Base-by-base conservation (phyloP, 2,888 invertebrate genomes). In the Lysandra coridon region DNA sequence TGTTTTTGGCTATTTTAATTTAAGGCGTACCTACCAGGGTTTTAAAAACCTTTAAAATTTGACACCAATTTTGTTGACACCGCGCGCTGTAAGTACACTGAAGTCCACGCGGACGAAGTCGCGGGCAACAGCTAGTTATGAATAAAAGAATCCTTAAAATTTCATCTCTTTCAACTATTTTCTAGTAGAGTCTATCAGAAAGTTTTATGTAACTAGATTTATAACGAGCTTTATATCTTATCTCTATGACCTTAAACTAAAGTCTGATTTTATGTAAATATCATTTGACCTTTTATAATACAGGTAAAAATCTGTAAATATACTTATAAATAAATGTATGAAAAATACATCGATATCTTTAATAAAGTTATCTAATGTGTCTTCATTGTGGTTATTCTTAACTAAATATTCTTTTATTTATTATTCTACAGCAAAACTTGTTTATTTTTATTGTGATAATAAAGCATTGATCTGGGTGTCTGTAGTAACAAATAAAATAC, bases 221-320 rank as follows among this genome's bases (percentile, higher is more conserved):
- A 49, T 5, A 76, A 76, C 5, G 53, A 76, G 76, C 76, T 57
- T 76, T 76, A 74, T 44, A 7, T 69, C 33, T 75, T 30, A 76
- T 76, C 53, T 57, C 30, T 57, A 76, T 76, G 76, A 76, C 30
- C 49, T 76, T 76, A 76, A 33, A 74, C 53, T 76, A 53, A 76
- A 76, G 76, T 57, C 76, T 76, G 76, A 76, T 76, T 75, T 75
- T 76, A 76, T 76, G 76, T 76, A 76, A 76, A 17, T 76, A 69
- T 69, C 10, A 17, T 69, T 69, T 69, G 69, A 69, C 69, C 33
- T 69, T 69, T 69, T 69, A 14, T 69, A 69, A 17, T 69, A 33
- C 33, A 69, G 5, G 69, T 69, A 30, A 69, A 69, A 69, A 33
- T 5, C 17, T 69, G 69, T 69, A 64, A 30, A 69, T 69, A 69